These are phyloP conservation scores for Synchiropus splendidus DNA, from an alignment of 2,113 vertebrate species.

Conservation along the genomic window DNA sequence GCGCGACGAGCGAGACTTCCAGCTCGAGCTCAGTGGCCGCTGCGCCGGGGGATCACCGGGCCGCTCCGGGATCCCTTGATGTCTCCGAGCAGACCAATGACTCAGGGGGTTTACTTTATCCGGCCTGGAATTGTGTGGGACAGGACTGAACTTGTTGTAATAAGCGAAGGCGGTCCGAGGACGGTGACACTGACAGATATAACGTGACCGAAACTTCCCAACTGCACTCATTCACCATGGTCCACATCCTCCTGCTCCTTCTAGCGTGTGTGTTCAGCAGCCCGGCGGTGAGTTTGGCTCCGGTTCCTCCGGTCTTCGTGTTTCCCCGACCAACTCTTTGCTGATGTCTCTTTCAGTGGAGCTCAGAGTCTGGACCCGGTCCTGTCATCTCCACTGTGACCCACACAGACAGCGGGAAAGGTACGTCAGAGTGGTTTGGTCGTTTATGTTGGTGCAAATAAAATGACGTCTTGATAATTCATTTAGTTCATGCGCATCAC, in stretches of 20 bases:
- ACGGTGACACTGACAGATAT: constrained; percentile 28
- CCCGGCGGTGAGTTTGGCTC: constrained; percentile 48
- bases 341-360: not conserved
- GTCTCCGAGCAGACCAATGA: constrained; percentile 49
- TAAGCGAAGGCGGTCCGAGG: constrained; percentile 21
- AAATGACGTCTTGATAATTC: no score
- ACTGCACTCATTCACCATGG: constrained; percentile 19
- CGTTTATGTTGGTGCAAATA: no score
- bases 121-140: constrained; percentile 23
- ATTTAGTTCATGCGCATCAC: no score
- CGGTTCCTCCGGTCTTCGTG: not conserved
- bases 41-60: not conserved
- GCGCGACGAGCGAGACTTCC: no score
- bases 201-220: constrained; percentile 37
- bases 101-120: constrained; percentile 53
- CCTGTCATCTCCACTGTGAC: constrained; percentile 14
- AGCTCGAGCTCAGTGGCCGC: no score
- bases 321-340: not conserved
- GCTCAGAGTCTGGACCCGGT: constrained; percentile 10
- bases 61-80: constrained; percentile 22
- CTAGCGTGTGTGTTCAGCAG: constrained; percentile 29
- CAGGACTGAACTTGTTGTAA: constrained; percentile 49
- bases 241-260: constrained; percentile 17
- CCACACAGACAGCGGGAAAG: constrained; percentile 28
- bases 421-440: constrained; percentile 21